phyloP scores from a whole-genome alignment of 1,140 invertebrate genomes.

The Bilobella aurantiaca region DNA sequence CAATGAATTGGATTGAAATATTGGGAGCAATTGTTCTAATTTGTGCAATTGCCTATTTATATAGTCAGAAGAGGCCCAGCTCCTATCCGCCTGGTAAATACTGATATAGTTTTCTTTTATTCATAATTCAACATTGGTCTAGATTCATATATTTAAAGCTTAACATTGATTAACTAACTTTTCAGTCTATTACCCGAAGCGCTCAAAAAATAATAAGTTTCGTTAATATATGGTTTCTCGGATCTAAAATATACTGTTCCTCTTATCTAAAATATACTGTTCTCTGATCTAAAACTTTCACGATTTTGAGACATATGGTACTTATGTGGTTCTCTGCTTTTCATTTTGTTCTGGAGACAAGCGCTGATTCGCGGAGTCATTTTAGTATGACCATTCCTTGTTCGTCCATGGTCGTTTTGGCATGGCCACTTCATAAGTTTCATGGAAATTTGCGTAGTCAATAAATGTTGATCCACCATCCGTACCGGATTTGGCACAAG shows the following conservation, averaged over 20 bases:
- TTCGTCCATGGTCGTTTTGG: background rate
- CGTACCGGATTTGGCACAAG: constrained; percentile 70
- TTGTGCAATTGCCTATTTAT: background rate
- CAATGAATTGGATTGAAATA: background rate
- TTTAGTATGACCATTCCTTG: background rate
- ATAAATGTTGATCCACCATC: constrained; percentile 71
- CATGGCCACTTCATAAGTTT: background rate
- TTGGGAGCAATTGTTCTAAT: background rate
- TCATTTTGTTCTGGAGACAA: too few species aligned
- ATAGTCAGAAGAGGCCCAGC: background rate
- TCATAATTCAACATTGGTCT: background rate
- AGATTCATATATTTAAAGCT: background rate
- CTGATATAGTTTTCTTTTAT: background rate
- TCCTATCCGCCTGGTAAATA: background rate
- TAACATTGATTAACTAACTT: too few species aligned
- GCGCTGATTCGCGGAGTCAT: background rate
- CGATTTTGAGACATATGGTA: background rate
- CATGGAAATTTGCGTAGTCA: background rate
- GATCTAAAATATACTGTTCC: background rate
- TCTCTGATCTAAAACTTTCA: too few species aligned
- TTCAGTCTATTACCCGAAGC: too few species aligned
- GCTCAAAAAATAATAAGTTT: too few species aligned
- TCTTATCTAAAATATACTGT: background rate
- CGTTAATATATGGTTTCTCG: too few species aligned
- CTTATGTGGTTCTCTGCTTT: too few species aligned